These are phyloP conservation scores for Petrocephalus schoutedeni DNA, from an alignment of 2,797 vertebrate genomes.

Conservation along the genomic window DNA sequence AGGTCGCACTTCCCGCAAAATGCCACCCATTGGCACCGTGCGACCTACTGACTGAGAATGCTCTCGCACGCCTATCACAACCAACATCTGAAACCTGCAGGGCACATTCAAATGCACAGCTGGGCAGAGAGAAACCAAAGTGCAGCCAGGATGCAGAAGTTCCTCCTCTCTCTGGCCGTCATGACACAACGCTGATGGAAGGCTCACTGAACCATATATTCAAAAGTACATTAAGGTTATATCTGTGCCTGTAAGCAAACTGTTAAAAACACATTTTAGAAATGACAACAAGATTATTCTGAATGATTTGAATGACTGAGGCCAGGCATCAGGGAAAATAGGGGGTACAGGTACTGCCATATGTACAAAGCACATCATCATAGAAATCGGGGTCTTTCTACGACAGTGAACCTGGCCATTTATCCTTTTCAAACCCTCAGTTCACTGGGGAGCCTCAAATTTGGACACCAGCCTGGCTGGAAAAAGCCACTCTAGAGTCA, in stretches of 20 bases:
- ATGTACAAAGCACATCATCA: not conserved
- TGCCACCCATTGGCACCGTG: not conserved
- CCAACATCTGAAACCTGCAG: not conserved
- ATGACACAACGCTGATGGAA: not conserved
- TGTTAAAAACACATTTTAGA: not conserved
- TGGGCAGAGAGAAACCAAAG: not conserved
- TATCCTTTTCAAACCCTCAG: not conserved
- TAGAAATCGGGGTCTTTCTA: not conserved
- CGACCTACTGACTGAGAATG: conserved; percentile 14
- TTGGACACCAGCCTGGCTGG: not conserved
- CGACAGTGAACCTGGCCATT: not conserved
- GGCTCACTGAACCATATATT: not conserved
- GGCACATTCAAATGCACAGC: conserved; percentile 8
- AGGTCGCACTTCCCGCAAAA: conserved; percentile 15
- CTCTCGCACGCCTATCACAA: not conserved
- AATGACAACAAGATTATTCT: not conserved
- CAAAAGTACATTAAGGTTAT: not conserved
- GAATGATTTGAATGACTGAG: not conserved
- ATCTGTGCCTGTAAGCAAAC: not conserved
- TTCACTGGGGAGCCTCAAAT: not conserved
- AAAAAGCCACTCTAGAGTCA: not conserved
- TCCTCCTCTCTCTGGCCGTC: not conserved
- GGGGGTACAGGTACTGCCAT: not conserved
- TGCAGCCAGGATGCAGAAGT: not conserved
- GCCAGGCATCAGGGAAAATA: not conserved